Conservation (phyloP, 2,888 invertebrate species). For the Sminthurides aquaticus region DNA sequence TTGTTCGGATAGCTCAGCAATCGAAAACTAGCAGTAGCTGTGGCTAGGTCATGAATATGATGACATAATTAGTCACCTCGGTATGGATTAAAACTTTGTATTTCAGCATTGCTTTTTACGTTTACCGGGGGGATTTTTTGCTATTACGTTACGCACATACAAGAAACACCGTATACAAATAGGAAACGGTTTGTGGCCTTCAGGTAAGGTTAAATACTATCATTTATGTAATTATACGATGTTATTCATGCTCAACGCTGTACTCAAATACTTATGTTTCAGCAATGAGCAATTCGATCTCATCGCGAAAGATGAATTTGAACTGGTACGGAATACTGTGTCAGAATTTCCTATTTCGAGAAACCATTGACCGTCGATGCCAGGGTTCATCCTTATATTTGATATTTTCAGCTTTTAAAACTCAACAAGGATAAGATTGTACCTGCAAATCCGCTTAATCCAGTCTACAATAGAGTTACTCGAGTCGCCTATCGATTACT, state of each 20-base stretch:
- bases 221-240: slow-evolving; percentile 44
- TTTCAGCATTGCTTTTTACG: slow-evolving; percentile 20
- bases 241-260: slow-evolving; percentile 28
- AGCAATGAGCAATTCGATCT: slow-evolving; percentile 33
- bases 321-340: slow-evolving; percentile 30
- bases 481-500: slow-evolving; percentile 48
- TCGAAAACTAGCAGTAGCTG: too few species aligned
- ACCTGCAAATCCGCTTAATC: slow-evolving; percentile 45
- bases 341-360: too few species aligned
- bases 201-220: slow-evolving; percentile 48
- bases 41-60: too few species aligned
- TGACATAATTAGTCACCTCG: too few species aligned
- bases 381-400: too few species aligned
- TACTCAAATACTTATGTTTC: not conserved
- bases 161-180: slow-evolving; percentile 52
- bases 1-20: too few species aligned
- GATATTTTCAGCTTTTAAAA: slow-evolving; percentile 46
- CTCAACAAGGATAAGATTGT: slow-evolving; percentile 46
- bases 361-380: too few species aligned
- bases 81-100: too few species aligned
- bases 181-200: slow-evolving; percentile 53
- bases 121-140: slow-evolving; percentile 23
- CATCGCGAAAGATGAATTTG: slow-evolving; percentile 33
- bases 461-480: slow-evolving; percentile 47
- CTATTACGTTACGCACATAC: slow-evolving; percentile 49